Conservation (phyloP, 2,888 invertebrate genomes). For the Agrotis puta region DNA sequence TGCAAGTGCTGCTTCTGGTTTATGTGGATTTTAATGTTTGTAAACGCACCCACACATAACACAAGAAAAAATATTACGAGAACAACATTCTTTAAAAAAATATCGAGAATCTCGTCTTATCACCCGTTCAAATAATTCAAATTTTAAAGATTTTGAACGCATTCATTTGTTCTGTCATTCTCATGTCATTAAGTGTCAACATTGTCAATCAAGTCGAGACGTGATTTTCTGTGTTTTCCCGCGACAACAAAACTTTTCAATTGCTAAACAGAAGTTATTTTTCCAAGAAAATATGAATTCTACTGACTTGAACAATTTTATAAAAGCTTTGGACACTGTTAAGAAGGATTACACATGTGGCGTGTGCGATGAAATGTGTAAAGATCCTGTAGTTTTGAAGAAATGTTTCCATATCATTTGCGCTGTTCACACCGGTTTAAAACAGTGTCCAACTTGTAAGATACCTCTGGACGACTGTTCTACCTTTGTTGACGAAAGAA, state of each 20-base stretch:
- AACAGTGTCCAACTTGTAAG: constrained; percentile 80
- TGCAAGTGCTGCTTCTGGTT: no score
- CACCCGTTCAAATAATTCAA: background rate
- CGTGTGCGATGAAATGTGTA: constrained; percentile 80
- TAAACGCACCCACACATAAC: no score
- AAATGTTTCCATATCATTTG: constrained; percentile 86
- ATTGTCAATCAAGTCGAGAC: constrained; percentile 19
- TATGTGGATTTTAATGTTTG: no score
- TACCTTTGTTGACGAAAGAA: constrained; percentile 74
- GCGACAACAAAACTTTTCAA: constrained; percentile 50
- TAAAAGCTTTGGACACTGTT: constrained; percentile 80
- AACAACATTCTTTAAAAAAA: no score
- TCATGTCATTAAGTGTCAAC: constrained; percentile 21
- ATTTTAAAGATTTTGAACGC: constrained; percentile 27
- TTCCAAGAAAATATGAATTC: constrained; percentile 69
- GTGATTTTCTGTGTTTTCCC: constrained; percentile 42
- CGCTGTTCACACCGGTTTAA: constrained; percentile 77
- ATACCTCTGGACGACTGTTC: constrained; percentile 73
- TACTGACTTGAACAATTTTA: constrained; percentile 73
- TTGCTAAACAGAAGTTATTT: constrained; percentile 8
- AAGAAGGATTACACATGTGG: constrained; percentile 81
- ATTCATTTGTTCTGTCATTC: constrained; percentile 27
- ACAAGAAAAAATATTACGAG: no score
- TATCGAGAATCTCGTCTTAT: background rate
- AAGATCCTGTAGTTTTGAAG: constrained; percentile 83